Conservation (phyloP, 2,797 vertebrate genomes). For the Vireo griseus region DNA sequence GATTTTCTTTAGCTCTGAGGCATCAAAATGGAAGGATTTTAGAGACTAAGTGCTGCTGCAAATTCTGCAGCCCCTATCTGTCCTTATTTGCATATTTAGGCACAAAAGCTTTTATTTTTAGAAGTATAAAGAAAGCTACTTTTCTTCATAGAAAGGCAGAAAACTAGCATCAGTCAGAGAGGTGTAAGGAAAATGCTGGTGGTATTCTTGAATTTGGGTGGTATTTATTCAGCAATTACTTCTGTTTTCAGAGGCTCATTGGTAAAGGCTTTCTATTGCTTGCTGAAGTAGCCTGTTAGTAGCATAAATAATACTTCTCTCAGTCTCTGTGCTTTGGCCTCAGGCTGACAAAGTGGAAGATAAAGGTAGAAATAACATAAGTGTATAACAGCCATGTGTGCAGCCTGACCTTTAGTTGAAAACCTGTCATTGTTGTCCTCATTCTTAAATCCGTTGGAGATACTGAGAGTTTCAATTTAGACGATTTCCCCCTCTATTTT, state of each 20-base stretch:
- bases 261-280: not conserved
- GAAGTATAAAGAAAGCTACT: not conserved
- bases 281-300: not conserved
- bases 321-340: not conserved
- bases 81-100: not conserved
- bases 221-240: not conserved
- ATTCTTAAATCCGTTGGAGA: not conserved
- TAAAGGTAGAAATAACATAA: not conserved
- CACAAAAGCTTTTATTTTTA: not conserved
- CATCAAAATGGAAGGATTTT: not conserved
- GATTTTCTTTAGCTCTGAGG: not conserved
- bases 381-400: not conserved
- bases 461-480: not conserved
- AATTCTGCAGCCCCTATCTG: not conserved
- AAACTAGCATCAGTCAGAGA: not conserved
- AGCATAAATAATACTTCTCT: not conserved
- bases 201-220: not conserved
- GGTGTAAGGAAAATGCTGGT: not conserved
- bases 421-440: not conserved
- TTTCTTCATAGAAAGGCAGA: not conserved
- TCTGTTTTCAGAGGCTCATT: not conserved
- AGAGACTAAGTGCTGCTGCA: not conserved
- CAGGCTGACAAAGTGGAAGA: not conserved
- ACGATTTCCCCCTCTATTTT: not conserved
- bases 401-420: fast-evolving